Percentiles rank a stretch among this genome's conserved stretches.
These are phyloP conservation scores for Anguilla japonica DNA, from an alignment of 2,113 vertebrate genomes.

Conservation along the genomic window DNA sequence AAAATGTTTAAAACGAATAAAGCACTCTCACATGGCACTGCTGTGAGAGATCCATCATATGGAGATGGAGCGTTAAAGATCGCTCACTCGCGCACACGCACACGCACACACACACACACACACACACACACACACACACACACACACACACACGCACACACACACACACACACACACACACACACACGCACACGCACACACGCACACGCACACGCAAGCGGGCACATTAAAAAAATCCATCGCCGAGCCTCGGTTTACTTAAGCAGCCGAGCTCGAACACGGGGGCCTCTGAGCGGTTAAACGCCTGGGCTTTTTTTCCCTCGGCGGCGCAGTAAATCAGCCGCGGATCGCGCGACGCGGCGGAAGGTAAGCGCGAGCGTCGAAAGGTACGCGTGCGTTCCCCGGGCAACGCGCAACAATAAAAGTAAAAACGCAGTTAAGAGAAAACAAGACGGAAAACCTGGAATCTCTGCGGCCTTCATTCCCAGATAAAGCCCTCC, in stretches of 20 bases:
- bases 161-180: neutral
- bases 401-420: neutral
- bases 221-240: neutral
- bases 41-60: too few relatives aligned
- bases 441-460: neutral
- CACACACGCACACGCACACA: too few relatives aligned
- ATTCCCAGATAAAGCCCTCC: neutral
- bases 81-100: neutral
- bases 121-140: neutral
- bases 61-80: too few relatives aligned
- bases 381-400: neutral
- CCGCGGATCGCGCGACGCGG: too few relatives aligned
- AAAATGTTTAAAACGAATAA: too few relatives aligned
- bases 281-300: neutral
- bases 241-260: neutral
- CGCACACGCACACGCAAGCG: neutral
- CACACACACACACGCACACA: neutral
- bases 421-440: conserved; percentile 1
- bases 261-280: neutral
- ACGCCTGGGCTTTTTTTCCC: neutral
- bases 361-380: neutral
- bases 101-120: neutral
- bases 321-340: neutral
- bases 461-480: neutral
- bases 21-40: too few relatives aligned